Percentiles rank a stretch among this genome's conserved stretches.
Conservation (phyloP, 2,888 invertebrate species). For the Cosmorhoe ocellata region DNA sequence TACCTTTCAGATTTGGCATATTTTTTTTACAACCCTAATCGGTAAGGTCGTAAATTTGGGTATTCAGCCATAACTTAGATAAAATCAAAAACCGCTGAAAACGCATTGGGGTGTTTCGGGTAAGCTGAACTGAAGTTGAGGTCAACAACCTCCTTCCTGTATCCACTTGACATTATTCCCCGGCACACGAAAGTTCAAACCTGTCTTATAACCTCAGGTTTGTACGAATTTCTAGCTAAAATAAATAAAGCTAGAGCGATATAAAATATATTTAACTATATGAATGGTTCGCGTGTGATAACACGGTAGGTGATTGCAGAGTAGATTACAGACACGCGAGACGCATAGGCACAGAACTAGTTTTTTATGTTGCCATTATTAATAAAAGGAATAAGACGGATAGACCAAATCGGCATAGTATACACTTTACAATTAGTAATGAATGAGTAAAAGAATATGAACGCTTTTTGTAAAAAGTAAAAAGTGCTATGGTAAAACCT, state of each 20-base stretch:
- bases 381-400: too few relatives aligned
- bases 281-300: constrained; percentile 47
- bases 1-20: too few relatives aligned
- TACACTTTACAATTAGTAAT: too few relatives aligned
- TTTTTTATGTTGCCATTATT: background rate
- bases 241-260: constrained; percentile 14
- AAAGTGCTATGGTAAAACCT: too few relatives aligned
- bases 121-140: constrained; percentile 10
- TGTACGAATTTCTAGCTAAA: constrained; percentile 1
- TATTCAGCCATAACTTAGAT: background rate
- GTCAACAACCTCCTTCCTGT: constrained; percentile 16
- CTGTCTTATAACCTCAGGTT: constrained; percentile 2
- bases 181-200: constrained; percentile 2
- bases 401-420: too few relatives aligned
- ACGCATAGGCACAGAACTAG: constrained; percentile 32
- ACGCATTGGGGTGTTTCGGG: constrained; percentile 8
- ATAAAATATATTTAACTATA: constrained; percentile 21
- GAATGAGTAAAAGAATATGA: too few relatives aligned
- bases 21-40: too few relatives aligned
- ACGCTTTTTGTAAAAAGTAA: too few relatives aligned
- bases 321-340: constrained; percentile 47
- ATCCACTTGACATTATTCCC: constrained; percentile 15
- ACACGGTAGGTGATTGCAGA: constrained; percentile 32
- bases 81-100: constrained; percentile 18
- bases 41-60: background rate